These are phyloP conservation scores for Sitobion miscanthi DNA, from an alignment of 1,140 invertebrate species.

Conservation along the genomic window DNA sequence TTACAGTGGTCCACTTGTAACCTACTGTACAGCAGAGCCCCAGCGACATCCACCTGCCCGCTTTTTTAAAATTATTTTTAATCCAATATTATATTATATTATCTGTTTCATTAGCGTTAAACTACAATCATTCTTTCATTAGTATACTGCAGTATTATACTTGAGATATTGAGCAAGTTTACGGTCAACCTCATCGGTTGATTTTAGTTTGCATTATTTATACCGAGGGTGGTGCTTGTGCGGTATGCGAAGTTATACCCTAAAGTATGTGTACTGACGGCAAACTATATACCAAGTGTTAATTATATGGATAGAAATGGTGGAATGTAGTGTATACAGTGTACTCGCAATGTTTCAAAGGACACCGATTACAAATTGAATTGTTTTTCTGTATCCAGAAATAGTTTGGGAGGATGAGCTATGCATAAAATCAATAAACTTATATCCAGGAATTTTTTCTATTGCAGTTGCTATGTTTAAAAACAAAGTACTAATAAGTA, in stretches of 20 bases:
- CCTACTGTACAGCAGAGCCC: too few species aligned
- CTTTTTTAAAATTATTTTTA: neutral
- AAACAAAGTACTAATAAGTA: neutral
- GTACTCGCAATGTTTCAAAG: neutral
- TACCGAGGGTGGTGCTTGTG: neutral
- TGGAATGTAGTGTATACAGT: neutral
- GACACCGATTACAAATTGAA: neutral
- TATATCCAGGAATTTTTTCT: neutral
- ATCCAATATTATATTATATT: neutral
- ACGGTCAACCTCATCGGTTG: conserved; percentile 1
- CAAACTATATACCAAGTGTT: conserved; percentile 18
- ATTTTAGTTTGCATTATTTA: conserved; percentile 23
- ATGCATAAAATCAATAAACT: neutral
- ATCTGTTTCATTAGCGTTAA: neutral
- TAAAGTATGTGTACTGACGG: neutral
- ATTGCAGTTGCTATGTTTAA: neutral
- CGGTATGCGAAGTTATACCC: neutral
- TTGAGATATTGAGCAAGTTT: conserved; percentile 19
- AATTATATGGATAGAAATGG: neutral
- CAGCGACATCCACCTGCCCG: too few species aligned
- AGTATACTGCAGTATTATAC: neutral
- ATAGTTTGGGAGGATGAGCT: neutral
- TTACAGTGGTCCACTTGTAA: too few species aligned
- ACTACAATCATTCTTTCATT: neutral
- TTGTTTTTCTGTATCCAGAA: neutral